These are phyloP conservation scores for Glandiceps talaboti DNA, from an alignment of 53 echinoderm and acorn worm genomes.

Conservation along the genomic window DNA sequence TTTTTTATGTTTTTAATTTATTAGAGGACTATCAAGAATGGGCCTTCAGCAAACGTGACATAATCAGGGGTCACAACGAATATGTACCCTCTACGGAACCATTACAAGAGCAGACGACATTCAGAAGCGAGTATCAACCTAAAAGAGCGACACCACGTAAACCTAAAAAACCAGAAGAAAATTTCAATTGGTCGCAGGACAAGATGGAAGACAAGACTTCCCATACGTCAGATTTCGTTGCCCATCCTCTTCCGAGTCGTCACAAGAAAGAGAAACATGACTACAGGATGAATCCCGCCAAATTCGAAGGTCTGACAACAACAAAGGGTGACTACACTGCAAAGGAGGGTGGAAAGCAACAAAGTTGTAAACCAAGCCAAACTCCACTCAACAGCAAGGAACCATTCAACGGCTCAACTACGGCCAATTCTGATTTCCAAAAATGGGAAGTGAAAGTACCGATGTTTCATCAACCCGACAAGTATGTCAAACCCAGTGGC, in stretches of 20 bases:
- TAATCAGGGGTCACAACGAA: slow-evolving; percentile 30
- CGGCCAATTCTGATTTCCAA: slow-evolving; percentile 66
- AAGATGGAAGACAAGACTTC: slow-evolving; percentile 88
- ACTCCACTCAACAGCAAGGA: slow-evolving; percentile 59
- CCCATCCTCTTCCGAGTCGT: slow-evolving; percentile 53
- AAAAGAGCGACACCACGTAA: slow-evolving; percentile 52
- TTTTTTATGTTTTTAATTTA: too few species aligned
- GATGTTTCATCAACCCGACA: slow-evolving; percentile 47
- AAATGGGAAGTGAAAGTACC: slow-evolving; percentile 66
- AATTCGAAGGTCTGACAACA: slow-evolving; percentile 77
- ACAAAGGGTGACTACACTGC: slow-evolving; percentile 66
- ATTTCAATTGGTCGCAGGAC: slow-evolving; percentile 43
- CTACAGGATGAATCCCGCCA: slow-evolving; percentile 62
- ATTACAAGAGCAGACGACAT: slow-evolving; percentile 79
- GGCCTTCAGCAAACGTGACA: slow-evolving; percentile 61
- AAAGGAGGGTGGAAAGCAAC: slow-evolving; percentile 38
- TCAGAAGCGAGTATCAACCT: slow-evolving; percentile 73
- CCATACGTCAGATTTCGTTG: slow-evolving; percentile 68
- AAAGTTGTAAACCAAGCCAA: slow-evolving; percentile 78
- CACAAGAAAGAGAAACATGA: slow-evolving; percentile 33
- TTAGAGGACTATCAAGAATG: slow-evolving; percentile 97
- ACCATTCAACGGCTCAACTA: slow-evolving; percentile 88
- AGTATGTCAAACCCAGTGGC: slow-evolving; percentile 62
- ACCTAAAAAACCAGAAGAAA: slow-evolving; percentile 65
- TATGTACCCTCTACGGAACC: slow-evolving; percentile 75